A percentile compares a stretch with the other conserved stretches of the same genome.
Conservation (phyloP, 2,797 vertebrate species). For the Sarcophilus harrisii region DNA sequence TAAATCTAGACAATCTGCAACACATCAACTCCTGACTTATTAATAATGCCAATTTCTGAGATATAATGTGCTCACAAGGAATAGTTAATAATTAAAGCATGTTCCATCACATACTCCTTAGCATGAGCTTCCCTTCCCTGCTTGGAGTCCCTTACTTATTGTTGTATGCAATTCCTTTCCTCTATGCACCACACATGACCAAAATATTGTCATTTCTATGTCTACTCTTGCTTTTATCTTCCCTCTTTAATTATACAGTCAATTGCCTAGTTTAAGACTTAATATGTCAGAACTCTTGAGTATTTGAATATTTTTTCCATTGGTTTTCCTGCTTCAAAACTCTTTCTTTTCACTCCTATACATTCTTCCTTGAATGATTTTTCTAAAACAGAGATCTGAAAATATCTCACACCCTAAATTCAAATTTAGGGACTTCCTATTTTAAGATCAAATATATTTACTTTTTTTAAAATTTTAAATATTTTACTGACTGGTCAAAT, state of each 20-base stretch:
- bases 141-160: neutral
- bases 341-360: neutral
- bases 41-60: neutral
- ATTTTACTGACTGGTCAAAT: neutral
- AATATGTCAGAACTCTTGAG: neutral
- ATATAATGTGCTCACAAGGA: neutral
- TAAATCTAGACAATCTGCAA: neutral
- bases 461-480: neutral
- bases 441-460: neutral
- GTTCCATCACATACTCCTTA: neutral
- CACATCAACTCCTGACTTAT: neutral
- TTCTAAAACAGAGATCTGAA: neutral
- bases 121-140: neutral
- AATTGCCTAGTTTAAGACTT: neutral
- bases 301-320: neutral
- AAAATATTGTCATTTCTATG: neutral
- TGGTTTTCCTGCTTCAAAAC: neutral
- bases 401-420: neutral
- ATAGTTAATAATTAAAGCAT: neutral
- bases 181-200: neutral
- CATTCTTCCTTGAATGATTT: neutral
- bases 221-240: neutral
- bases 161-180: neutral
- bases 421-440: neutral
- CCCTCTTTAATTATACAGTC: neutral